phyloP scores from a whole-genome alignment of 2,888 invertebrate species.

The Sphecodes monilicornis region DNA sequence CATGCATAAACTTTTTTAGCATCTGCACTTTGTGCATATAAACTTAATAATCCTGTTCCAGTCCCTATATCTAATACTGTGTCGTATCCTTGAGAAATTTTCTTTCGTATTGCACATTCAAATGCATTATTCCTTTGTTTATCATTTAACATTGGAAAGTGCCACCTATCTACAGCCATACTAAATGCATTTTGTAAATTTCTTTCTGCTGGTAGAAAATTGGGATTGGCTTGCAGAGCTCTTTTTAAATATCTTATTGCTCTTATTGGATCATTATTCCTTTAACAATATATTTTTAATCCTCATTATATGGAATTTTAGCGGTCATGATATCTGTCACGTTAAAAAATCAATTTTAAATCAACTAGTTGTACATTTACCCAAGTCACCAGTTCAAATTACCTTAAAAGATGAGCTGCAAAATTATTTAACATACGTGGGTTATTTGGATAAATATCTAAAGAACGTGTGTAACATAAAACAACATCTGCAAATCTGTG shows the following conservation, averaged over 20 bases:
- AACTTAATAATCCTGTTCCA: conserved; percentile 91
- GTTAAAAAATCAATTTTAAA: conserved; percentile 56
- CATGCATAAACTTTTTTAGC: conserved; percentile 88
- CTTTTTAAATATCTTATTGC: conserved; percentile 87
- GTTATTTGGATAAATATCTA: conserved; percentile 74
- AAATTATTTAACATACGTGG: conserved; percentile 77
- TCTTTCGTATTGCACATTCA: conserved; percentile 87
- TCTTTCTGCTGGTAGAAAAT: conserved; percentile 87
- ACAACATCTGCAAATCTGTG: conserved; percentile 71
- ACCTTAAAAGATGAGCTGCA: conserved; percentile 77
- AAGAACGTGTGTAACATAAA: conserved; percentile 73
- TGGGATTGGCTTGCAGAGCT: conserved; percentile 85
- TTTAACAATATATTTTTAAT: conserved; percentile 79
- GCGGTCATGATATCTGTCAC: conserved; percentile 59
- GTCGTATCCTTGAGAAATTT: conserved; percentile 85
- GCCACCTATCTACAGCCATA: conserved; percentile 91
- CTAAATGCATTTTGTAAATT: conserved; percentile 90
- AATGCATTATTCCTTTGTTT: conserved; percentile 88
- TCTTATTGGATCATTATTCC: conserved; percentile 86
- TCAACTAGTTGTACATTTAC: conserved; percentile 26
- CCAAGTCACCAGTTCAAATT: conserved; percentile 36
- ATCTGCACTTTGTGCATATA: conserved; percentile 87
- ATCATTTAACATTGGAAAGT: conserved; percentile 94
- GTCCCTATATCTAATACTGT: conserved; percentile 91
- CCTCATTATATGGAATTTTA: conserved; percentile 59